These are phyloP conservation scores for Helicorthomorpha holstii DNA, from an alignment of 1,140 invertebrate species.

Conservation along the genomic window DNA sequence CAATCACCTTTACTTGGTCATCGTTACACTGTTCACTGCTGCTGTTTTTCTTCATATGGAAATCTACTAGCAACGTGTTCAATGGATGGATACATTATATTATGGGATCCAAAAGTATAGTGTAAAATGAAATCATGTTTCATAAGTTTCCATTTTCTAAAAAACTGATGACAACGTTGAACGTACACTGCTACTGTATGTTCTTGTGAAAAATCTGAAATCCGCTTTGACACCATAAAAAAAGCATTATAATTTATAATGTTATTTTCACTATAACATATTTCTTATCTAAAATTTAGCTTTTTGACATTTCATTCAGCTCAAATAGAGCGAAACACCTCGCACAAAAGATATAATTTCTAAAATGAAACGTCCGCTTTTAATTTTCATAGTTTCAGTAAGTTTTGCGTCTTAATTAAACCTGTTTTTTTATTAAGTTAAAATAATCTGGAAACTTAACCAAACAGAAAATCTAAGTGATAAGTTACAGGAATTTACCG, in stretches of 20 bases:
- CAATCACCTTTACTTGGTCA: constrained; percentile 27
- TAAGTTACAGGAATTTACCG: too few species aligned
- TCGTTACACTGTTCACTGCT: constrained; percentile 27
- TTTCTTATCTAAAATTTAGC: too few species aligned
- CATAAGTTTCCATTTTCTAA: not conserved
- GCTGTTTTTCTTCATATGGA: constrained; percentile 47
- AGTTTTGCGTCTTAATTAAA: constrained; percentile 1
- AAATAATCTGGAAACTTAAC: too few species aligned
- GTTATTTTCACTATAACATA: too few species aligned
- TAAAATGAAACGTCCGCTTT: not conserved
- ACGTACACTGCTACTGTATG: not conserved
- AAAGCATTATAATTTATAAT: too few species aligned
- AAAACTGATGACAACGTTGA: not conserved
- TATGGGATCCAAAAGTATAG: constrained; percentile 44
- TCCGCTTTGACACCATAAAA: too few species aligned
- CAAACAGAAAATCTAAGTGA: too few species aligned
- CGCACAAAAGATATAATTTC: too few species aligned
- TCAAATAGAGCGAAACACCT: too few species aligned
- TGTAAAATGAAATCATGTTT: not conserved
- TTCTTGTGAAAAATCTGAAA: not conserved
- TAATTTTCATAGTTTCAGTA: not conserved
- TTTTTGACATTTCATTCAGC: too few species aligned
- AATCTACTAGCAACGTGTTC: constrained; percentile 49
- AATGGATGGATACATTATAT: constrained; percentile 48
- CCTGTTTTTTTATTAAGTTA: too few species aligned